Evolutionary conservation across 2,113 vertebrate genomes (phyloP).

Genomic region (Daphoenositta chrysoptera): DNA sequence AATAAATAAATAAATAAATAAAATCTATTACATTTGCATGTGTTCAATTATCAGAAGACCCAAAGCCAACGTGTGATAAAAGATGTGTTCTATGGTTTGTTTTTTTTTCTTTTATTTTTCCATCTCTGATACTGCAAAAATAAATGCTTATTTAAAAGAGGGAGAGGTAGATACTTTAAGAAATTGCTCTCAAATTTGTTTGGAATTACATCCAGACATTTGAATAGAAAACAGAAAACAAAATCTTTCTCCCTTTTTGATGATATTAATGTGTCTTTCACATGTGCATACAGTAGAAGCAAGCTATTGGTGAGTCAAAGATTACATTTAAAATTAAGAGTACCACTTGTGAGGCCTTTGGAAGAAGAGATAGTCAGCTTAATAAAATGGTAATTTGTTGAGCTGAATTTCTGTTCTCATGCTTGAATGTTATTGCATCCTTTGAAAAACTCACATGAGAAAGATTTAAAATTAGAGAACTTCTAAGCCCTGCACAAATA

Average conservation of each 20-base stretch:
- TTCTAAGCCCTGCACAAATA: not conserved
- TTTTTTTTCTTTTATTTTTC: not conserved
- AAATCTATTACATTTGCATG: not conserved
- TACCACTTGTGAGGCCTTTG: not conserved
- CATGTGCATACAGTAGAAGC: not conserved
- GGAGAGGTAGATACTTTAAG: not conserved
- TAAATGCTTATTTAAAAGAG: not conserved
- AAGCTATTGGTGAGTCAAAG: not conserved
- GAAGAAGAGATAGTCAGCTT: not conserved
- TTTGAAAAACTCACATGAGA: not conserved
- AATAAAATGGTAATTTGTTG: not conserved
- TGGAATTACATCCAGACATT: not conserved
- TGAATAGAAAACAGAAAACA: slow-evolving; percentile 10
- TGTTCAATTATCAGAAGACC: slow-evolving; percentile 10
- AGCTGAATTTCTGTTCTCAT: not conserved
- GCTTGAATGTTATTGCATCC: not conserved
- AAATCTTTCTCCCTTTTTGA: not conserved
- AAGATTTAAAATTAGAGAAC: not conserved
- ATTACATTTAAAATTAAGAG: not conserved
- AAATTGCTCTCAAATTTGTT: not conserved
- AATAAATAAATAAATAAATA: slow-evolving; percentile 45
- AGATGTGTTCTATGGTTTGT: not conserved
- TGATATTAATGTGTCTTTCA: not conserved
- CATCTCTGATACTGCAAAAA: not conserved
- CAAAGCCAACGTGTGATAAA: slow-evolving; percentile 12